Base-by-base conservation (phyloP, 2,888 invertebrate species). In the Lasioglossum zephyrum region DNA sequence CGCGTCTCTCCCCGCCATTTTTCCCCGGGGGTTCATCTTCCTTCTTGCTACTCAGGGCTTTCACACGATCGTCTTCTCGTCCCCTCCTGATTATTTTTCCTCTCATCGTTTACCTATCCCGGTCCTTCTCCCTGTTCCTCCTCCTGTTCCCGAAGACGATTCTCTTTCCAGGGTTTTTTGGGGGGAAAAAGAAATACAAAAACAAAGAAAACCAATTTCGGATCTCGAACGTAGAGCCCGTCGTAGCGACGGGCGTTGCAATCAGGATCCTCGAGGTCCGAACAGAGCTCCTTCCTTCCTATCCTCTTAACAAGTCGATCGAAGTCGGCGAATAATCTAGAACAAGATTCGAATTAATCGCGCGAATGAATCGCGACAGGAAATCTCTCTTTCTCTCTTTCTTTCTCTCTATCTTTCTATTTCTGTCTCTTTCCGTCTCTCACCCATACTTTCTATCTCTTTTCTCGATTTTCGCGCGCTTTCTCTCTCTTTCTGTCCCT, bases 31-130 rank as follows among this genome's bases (percentile, higher is more conserved):
- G 63, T 86, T 86, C 88, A 84, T 84, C 72, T 82, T 85, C 70
- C 88, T 90, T 80, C 84, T 86, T 74, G 81, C 81, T 87, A 85
- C 84, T 89, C 82, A 89, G 84, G 87, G 77, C 83, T 91, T 81
- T 88, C 82, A 86, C 78, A 53, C 53, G 60, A 13, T 80, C 70
- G 9, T 77, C 75, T 73, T 73, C 60, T 72, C 36, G 79, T 82
- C 81, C 78, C 31, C 49, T 66, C 85, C 79, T n/a, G 22, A n/a
- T n/a, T 39, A 39, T 39, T 39, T 69, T 6, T n/a, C 36, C 36
- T 39, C 36, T 22, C 82, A 63, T 63, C 16, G 60, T 63, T 63
- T 39, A 26, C 79, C 73, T 39, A 53, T 76, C 26, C 60, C 26
- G 36, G 66, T 4, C 72, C 66, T 41, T 41, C 80, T 49, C 39